A percentile compares a stretch with the other conserved stretches of the same genome.
phyloP scores from a whole-genome alignment of 2,113 vertebrate species.

The Tetrax tetrax region DNA sequence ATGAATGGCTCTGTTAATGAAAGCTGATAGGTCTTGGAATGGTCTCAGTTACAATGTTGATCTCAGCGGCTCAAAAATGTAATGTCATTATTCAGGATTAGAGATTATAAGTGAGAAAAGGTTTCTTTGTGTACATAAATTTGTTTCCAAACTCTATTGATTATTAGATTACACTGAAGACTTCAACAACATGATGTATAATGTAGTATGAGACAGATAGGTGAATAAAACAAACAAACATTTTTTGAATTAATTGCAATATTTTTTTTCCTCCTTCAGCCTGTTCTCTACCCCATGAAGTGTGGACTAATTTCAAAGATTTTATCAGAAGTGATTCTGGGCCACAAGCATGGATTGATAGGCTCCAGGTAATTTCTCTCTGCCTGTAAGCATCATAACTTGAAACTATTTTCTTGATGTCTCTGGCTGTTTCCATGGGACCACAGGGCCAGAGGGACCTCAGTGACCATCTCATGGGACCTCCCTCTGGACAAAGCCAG shows the following conservation, averaged over 20 bases:
- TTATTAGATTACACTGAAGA: background rate
- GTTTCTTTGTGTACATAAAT: background rate
- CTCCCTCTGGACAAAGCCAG: background rate
- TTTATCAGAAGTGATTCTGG: background rate
- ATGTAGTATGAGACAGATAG: background rate
- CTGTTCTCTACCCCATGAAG: background rate
- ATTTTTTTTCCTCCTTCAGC: background rate
- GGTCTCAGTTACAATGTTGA: background rate
- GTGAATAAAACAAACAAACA: background rate
- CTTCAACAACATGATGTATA: background rate
- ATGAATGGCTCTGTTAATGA: conserved; percentile 32
- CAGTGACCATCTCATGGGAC: background rate
- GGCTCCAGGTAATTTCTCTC: background rate
- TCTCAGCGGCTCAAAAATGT: background rate
- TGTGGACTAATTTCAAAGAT: background rate
- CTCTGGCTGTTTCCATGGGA: background rate
- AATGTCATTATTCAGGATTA: conserved; percentile 14
- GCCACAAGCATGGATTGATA: background rate
- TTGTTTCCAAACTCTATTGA: background rate
- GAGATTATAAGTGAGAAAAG: conserved; percentile 7
- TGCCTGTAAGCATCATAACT: background rate
- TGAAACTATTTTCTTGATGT: background rate
- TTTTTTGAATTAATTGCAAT: background rate
- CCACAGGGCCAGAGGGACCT: background rate
- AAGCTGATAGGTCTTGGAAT: conserved; percentile 38